Evolutionary conservation across 23 tunicate genomes (phyloP).

Genomic region (Ascidia mentula): DNA sequence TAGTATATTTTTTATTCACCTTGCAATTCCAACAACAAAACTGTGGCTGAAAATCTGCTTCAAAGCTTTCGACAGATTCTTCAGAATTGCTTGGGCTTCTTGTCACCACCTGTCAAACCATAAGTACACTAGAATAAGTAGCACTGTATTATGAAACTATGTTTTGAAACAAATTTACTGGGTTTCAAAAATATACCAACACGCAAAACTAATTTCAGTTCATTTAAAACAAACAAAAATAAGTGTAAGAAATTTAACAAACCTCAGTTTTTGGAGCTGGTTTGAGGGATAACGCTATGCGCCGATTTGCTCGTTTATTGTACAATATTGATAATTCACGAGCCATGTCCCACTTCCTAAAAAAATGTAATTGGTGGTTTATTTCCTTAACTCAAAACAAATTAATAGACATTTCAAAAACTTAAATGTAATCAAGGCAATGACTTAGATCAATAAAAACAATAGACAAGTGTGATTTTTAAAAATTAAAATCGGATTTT

Average conservation of each 20-base stretch:
- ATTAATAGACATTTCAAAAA: background rate
- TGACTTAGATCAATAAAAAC: no score
- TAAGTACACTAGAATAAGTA: no score
- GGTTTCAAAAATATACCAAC: no score
- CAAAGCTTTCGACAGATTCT: constrained; percentile 49
- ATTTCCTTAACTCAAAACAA: background rate
- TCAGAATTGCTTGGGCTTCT: background rate
- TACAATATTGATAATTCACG: background rate
- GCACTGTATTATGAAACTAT: no score
- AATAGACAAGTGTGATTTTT: no score
- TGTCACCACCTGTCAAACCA: background rate
- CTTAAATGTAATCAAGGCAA: background rate
- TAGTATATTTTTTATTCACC: no score
- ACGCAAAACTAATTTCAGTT: background rate
- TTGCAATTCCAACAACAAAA: constrained; percentile 46
- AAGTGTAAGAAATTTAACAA: no score
- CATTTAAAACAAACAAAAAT: background rate
- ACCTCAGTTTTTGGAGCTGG: background rate
- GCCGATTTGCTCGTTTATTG: constrained; percentile 5
- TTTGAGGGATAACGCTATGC: background rate
- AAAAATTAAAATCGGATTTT: background rate
- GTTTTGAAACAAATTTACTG: no score
- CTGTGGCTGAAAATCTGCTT: constrained; percentile 44
- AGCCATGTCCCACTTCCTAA: background rate
- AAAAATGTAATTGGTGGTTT: background rate